Percentiles rank a stretch among this genome's conserved stretches.
phyloP scores from a whole-genome alignment of 1,140 invertebrate species.

The Anoplophora glabripennis region DNA sequence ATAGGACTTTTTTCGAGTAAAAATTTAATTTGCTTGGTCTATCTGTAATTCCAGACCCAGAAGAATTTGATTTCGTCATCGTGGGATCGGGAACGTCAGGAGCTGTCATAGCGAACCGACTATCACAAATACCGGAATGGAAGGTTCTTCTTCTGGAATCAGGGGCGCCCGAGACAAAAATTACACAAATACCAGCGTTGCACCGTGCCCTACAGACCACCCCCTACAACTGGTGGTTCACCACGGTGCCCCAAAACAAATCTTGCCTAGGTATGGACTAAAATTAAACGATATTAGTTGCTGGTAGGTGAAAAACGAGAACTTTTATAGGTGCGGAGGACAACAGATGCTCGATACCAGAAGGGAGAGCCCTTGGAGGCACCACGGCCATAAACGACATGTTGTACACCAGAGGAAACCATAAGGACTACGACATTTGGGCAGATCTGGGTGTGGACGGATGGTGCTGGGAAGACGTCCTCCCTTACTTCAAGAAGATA shows the following conservation, averaged over 20 bases:
- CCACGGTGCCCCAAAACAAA: constrained; percentile 64
- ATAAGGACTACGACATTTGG: constrained; percentile 64
- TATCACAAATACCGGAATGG: constrained; percentile 69
- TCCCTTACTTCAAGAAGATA: constrained; percentile 79
- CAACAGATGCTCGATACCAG: constrained; percentile 55
- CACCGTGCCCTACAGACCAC: constrained; percentile 66
- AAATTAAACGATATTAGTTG: not conserved
- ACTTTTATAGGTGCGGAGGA: constrained; percentile 51
- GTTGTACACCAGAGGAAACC: constrained; percentile 82
- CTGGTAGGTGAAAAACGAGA: not conserved
- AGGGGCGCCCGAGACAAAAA: constrained; percentile 62
- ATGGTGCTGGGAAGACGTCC: constrained; percentile 78
- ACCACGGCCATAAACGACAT: constrained; percentile 81
- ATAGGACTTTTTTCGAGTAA: no score
- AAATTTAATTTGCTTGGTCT: no score
- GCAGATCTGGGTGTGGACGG: constrained; percentile 66
- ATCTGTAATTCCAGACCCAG: constrained; percentile 25
- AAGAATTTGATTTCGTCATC: constrained; percentile 41
- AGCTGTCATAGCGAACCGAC: constrained; percentile 58
- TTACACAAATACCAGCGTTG: constrained; percentile 72
- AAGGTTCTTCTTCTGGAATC: constrained; percentile 72
- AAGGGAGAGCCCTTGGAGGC: constrained; percentile 68
- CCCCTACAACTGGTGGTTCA: constrained; percentile 75
- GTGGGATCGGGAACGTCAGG: constrained; percentile 52
- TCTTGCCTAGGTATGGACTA: constrained; percentile 58